A percentile compares a stretch with the other conserved stretches of the same genome.
Evolutionary conservation across 2,888 invertebrate species (phyloP).

Genomic region (Selenia dentaria): DNA sequence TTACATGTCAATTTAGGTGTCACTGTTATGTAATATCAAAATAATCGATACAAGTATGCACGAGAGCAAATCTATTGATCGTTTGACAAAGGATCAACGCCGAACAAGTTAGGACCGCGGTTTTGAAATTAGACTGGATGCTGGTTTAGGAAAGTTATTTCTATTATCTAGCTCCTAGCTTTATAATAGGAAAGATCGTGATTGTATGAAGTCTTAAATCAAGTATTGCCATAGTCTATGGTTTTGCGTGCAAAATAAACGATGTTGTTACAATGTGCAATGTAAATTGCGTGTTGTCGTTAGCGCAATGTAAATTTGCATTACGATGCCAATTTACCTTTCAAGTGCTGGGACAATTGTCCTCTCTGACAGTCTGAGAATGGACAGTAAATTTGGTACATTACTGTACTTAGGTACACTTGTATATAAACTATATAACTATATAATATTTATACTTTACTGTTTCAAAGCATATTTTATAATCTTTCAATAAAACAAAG

Average conservation of each 20-base stretch:
- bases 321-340: slow-evolving; percentile 44
- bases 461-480: no score
- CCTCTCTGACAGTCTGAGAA: slow-evolving; percentile 4
- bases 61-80: slow-evolving; percentile 1
- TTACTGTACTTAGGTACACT: not conserved
- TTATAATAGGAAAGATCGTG: not conserved
- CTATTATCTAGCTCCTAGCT: not conserved
- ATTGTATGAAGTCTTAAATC: not conserved
- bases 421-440: no score
- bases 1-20: slow-evolving; percentile 21
- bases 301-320: slow-evolving; percentile 42
- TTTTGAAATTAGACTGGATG: not conserved
- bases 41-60: slow-evolving; percentile 8
- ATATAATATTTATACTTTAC: no score
- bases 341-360: slow-evolving; percentile 23
- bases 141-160: slow-evolving; percentile 4
- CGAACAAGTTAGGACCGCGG: not conserved
- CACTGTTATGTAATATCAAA: slow-evolving; percentile 21
- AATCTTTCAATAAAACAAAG: no score
- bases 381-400: slow-evolving; percentile 20
- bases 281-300: slow-evolving; percentile 33
- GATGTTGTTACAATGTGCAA: slow-evolving; percentile 21
- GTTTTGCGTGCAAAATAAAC: slow-evolving; percentile 24
- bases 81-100: not conserved
- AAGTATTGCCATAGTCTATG: slow-evolving; percentile 11